Conservation (phyloP, 2,888 invertebrate species). For the Chesias legatella region DNA sequence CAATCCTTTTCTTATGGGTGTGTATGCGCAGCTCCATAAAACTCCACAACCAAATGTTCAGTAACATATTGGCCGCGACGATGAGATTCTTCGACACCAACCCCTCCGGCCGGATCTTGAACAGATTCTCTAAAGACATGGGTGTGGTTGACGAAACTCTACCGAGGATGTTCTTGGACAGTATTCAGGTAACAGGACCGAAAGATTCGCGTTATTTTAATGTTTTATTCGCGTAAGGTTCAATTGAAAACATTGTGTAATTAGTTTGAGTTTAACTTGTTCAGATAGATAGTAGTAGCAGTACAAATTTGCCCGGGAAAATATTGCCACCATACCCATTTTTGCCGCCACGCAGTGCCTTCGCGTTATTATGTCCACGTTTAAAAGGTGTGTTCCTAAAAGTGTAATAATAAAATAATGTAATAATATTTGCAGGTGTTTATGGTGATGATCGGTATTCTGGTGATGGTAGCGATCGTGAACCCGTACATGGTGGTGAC, state of each 20-base stretch:
- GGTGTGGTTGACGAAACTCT: constrained; percentile 88
- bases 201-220: no score
- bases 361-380: no score
- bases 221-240: no score
- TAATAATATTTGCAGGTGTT: constrained; percentile 72
- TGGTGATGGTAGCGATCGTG: constrained; percentile 85
- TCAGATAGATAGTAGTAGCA: no score
- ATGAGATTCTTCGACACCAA: constrained; percentile 92
- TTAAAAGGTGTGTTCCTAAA: no score
- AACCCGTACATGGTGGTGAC: constrained; percentile 85
- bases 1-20: constrained; percentile 85
- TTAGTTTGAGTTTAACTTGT: no score
- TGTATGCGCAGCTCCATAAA: constrained; percentile 87
- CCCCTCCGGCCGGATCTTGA: constrained; percentile 90
- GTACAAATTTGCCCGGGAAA: no score
- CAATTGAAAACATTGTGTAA: no score
- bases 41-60: constrained; percentile 90
- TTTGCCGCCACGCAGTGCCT: no score
- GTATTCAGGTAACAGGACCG: constrained; percentile 72
- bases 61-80: constrained; percentile 85
- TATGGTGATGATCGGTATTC: constrained; percentile 85
- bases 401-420: no score
- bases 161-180: constrained; percentile 83
- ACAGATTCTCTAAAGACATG: constrained; percentile 92
- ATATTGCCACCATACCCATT: no score